Evolutionary conservation across 2,888 invertebrate species (phyloP), one percentile per base, ranked within the genome.

Genomic region (Leucophenga maculata): DNA sequence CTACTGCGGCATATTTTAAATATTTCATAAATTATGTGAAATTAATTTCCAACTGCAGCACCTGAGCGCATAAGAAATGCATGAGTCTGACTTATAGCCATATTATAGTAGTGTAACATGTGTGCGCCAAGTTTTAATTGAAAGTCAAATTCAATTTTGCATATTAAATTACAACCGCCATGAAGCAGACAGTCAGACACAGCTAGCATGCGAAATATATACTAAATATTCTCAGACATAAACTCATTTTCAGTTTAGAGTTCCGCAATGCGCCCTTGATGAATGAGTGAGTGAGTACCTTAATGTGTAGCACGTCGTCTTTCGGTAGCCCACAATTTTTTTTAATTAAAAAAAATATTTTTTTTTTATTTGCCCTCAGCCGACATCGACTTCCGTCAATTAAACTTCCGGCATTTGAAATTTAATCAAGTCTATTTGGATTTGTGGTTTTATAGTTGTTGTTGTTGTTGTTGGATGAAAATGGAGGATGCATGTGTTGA

Each of bases 91-190:
- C 64, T 31, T n/a, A 31, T 18, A 59, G 22, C 70, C 64, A 77
- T 72, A 65, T 70, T 69, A 68, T 69, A 50, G 20, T 3, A 67
- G 52, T 22, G 60, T 50, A 11, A 44, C 68, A 39, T 50, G 18
- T 18, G 14, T 16, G 8, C 71, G 68, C 66, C 68, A 73, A 74
- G 70, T 82, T 83, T 80, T 80, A 80, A 80, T 80, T 77, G 82
- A 80, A 80, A 83, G 76, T 74, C 77, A 74, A 82, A 83, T 83
- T 83, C 78, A 82, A 80, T 80, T 80, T 78, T 75, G 77, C 80
- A 83, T 83, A 80, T 77, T 75, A 72, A 55, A 44, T 66, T 54
- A 54, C 55, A 14, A 13, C 9, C 32, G 59, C 59, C n/a, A 32
- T 50, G 16, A 18, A 18, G 55, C 55, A 14, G 55, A 14, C 14